Conservation (phyloP, 1,140 invertebrate species). For the Dendrolimus kikuchii region DNA sequence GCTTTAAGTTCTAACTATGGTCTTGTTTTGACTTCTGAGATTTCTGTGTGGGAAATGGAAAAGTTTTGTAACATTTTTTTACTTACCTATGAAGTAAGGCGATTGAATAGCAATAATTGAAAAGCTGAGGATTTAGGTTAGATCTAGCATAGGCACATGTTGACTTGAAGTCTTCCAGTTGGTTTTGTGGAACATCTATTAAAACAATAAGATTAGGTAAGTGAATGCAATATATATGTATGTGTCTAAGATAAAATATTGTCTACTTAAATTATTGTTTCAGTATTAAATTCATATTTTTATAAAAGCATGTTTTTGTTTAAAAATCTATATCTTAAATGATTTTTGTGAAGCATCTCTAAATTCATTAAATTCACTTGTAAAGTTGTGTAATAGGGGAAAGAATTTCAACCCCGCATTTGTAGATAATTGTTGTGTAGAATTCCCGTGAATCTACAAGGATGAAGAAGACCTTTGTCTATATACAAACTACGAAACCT, state of each 20-base stretch:
- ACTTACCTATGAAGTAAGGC: constrained; percentile 77
- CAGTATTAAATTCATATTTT: constrained; percentile 8
- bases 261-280: constrained; percentile 13
- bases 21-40: no score
- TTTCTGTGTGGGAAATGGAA: no score
- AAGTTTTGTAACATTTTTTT: background rate
- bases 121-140: constrained; percentile 82
- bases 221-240: no score
- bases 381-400: no score
- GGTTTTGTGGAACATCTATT: constrained; percentile 45
- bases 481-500: no score
- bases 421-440: no score
- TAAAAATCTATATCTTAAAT: background rate
- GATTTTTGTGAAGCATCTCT: background rate
- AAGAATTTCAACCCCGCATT: no score
- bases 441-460: no score
- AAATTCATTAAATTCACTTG: no score
- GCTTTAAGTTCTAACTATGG: no score
- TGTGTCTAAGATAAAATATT: constrained; percentile 14
- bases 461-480: no score
- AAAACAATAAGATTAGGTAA: constrained; percentile 21
- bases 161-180: constrained; percentile 77
- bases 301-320: background rate
- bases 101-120: constrained; percentile 84
- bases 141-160: constrained; percentile 79